Conservation (phyloP, 1,140 invertebrate species). For the Tetragnatha versicolor region DNA sequence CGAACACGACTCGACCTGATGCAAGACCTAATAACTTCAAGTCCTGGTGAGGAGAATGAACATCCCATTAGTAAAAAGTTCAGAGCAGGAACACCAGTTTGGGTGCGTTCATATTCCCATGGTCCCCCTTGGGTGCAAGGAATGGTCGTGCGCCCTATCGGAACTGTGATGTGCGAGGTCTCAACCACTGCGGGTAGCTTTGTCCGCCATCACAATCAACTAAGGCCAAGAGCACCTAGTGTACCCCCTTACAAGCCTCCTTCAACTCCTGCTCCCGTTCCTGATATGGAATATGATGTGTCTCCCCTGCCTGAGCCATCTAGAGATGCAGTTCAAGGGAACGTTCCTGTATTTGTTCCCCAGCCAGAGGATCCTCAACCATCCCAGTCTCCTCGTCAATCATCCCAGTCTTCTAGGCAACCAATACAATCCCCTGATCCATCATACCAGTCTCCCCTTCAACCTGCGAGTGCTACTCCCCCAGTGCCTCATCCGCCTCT, state of each 20-base stretch:
- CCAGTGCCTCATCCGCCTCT: too few species aligned
- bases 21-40: neutral
- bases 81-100: neutral
- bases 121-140: neutral
- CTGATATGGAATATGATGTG: too few species aligned
- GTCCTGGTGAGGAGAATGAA: neutral
- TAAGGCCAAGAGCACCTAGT: neutral
- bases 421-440: too few species aligned
- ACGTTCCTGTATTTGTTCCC: too few species aligned
- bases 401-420: too few species aligned
- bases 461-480: too few species aligned
- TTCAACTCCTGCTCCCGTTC: too few species aligned
- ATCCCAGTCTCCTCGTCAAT: too few species aligned
- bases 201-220: neutral
- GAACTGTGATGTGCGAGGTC: neutral
- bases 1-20: slow-evolving; percentile 15
- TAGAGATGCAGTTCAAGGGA: neutral
- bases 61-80: neutral
- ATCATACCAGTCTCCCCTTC: too few species aligned
- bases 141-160: neutral
- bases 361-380: too few species aligned
- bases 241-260: too few species aligned
- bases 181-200: neutral
- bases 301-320: neutral
- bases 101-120: neutral